Evolutionary conservation across 2,797 vertebrate species (phyloP), one percentile per base, ranked within the genome.

Genomic region (Gorsachius magnificus): DNA sequence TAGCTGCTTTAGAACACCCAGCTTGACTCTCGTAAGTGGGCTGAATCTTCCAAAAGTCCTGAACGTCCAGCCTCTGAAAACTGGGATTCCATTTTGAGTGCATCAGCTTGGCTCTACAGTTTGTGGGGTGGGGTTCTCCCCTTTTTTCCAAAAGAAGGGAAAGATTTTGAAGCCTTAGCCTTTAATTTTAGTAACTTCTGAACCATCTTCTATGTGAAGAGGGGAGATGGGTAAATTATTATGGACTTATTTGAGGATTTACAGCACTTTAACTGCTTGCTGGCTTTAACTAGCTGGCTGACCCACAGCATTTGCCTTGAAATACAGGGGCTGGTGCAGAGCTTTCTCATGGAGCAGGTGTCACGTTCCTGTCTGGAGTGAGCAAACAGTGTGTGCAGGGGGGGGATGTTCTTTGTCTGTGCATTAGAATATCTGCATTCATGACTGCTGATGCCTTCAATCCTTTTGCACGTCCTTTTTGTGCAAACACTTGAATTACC

Each of bases 171-270:
- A 95, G 80, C 33, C 12, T 58, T 77, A 56, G 16, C 17, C 53
- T 75, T 94, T 92, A 78, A 71, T 89, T 60, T 78, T 60, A 29
- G 18, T 57, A 83, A 81, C 65, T 83, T 57, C 58, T 64, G 48
- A 83, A 41, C 26, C 13, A 68, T 57, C 11, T 6, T 70, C 24
- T 86, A 0, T 8, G 1, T 56, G 70, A 87, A 76, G 48, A 86
- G 35, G 75, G 16, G 48, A 77, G 36, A 88, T 5, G 41, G 41
- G 16, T 53, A 89, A 91, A 89, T 93, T 80, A 80, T 61, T 89
- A 74, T 24, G 36, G 79, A 41, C 11, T 85, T 25, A 28, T 65
- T 26, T 72, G 46, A 83, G 84, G 79, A 72, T 93, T 93, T 93
- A 75, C 65, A 58, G 71, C 16, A 41, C 20, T 83, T 72, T 65